phyloP scores from a whole-genome alignment of 2,888 invertebrate species.

The Caenorhabditis sp. region DNA sequence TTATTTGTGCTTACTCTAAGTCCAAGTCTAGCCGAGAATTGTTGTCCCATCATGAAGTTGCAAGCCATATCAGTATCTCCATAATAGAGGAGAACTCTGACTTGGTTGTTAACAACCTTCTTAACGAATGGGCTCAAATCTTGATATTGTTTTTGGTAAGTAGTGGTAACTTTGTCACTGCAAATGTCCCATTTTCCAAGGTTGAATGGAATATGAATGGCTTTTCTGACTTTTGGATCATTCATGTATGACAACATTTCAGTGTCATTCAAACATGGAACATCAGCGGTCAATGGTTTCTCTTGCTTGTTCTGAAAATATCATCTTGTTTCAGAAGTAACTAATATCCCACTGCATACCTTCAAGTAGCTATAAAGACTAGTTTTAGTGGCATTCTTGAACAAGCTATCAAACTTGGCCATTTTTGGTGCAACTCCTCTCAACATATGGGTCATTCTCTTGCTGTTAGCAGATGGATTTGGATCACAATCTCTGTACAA shows the following conservation, averaged over 20 bases:
- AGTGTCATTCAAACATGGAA: constrained; percentile 69
- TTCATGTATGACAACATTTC: constrained; percentile 68
- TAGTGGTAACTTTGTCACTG: constrained; percentile 66
- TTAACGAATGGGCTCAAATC: constrained; percentile 68
- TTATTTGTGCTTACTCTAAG: constrained; percentile 18
- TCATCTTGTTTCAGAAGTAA: not conserved
- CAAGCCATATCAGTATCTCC: constrained; percentile 67
- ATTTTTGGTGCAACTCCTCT: constrained; percentile 51
- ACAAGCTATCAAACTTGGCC: constrained; percentile 24
- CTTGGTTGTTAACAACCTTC: constrained; percentile 64
- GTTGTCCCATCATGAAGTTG: constrained; percentile 70
- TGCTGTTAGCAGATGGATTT: constrained; percentile 63
- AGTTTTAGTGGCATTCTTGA: constrained; percentile 28
- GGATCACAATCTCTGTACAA: constrained; percentile 66
- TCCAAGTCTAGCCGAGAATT: constrained; percentile 64
- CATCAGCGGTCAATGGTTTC: constrained; percentile 50
- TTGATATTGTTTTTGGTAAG: constrained; percentile 66
- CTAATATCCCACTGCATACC: constrained; percentile 3
- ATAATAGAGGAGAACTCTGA: constrained; percentile 69
- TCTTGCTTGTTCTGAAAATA: constrained; percentile 21
- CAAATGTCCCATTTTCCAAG: constrained; percentile 66
- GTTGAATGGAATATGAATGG: constrained; percentile 64
- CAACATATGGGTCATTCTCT: constrained; percentile 57
- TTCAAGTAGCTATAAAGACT: constrained; percentile 20
- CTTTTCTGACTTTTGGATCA: constrained; percentile 56